Base-by-base conservation (phyloP, 2,113 vertebrate genomes). In the Boulengerochromis microlepis region DNA sequence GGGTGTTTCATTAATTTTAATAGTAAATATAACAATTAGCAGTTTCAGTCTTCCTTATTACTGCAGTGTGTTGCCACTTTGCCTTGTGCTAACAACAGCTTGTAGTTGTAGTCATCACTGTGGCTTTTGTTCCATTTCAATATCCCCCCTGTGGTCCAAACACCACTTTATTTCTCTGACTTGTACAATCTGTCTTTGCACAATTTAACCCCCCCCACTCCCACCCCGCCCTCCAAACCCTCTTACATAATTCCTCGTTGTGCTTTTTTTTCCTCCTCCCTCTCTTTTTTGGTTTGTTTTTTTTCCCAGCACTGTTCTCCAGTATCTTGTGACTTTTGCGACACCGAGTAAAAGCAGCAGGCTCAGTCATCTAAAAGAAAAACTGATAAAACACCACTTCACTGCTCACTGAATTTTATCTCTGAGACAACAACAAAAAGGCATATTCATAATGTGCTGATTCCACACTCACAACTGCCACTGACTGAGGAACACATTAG, bases 401-500 rank as follows among this genome's bases (percentile, higher is more conserved):
- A 47, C 59, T 78, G 71, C 81, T 91, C 86, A 91, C 66, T 91
- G 87, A 92, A 90, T 91, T 89, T 89, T 56, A 90, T 57, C 86
- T 54, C 81, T 13, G 74, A 80, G 50, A 71, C 80, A 92, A 80
- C 42, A 84, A 64, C 83, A 64, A 57, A 87, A 52, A 84, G 82
- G 52, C 31, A 81, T 71, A 82, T 88, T 81, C 85, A 84, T 87
- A 91, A 92, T 85, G 85, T 86, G 91, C 81, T 69, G 84, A 93
- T 85, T 76, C 33, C 80, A 87, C 87, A 86, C 59, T 85, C 81
- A 74, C 88, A 42, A 29, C 85, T 78, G 84, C 81, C 88, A 86
- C 15, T 82, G 89, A 93, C 90, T 89, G 92, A 91, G 81, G 86
- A 91, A 84, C 35, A 50, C 61, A 89, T 93, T 84, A 80, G 59